Base-by-base conservation (phyloP, 1,140 invertebrate species). In the Hypothenemus hampei region DNA sequence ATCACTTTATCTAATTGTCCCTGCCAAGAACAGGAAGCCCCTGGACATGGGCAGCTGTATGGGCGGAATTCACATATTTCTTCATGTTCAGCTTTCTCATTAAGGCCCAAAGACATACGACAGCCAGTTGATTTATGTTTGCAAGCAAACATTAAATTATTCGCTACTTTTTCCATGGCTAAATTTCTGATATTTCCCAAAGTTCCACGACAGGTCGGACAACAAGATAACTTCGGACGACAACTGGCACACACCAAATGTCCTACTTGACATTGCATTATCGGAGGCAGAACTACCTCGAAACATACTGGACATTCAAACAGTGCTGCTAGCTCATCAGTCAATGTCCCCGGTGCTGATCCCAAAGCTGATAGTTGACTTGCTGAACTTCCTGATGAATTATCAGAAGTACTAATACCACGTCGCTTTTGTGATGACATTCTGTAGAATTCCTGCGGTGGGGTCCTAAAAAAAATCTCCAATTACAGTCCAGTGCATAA, bases 301-400 rank as follows among this genome's bases (percentile, higher is more conserved):
- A 99, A 98, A 75, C 97, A 99, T 43, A 99, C 97, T 8, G 97
- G 97, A 76, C 97, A 99, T 73, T 99, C 97, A 75, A 99, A 99
- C 15, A 98, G 77, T 53, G 89, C 93, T 26, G 94, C 93, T 66
- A 98, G 73, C 71, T 97, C 93, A 60, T 89, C 84, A 23, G 87
- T 86, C 75, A 84, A 78, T 58, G 79, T 79, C 55, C 76, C 75
- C 16, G 76, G 72, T 36, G 60, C 52, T 23, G 58, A 49, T 10
- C 52, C 41, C 20, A 59, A 37, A 3, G 61, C 52, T 39, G 61
- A 56, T 21, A 63, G 35, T 53, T 63, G 61, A 24, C 21, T 58
- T n/a, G 54, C 37, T 10, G 60, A 62, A 44, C 59, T 59, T n/a
- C 53, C 58, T 5, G 63, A 62, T 19, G 60, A 47, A 13, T 47